Evolutionary conservation across 1,140 invertebrate genomes (phyloP), one percentile per base, ranked within the genome.

Genomic region (Gonatopus flavifemur): DNA sequence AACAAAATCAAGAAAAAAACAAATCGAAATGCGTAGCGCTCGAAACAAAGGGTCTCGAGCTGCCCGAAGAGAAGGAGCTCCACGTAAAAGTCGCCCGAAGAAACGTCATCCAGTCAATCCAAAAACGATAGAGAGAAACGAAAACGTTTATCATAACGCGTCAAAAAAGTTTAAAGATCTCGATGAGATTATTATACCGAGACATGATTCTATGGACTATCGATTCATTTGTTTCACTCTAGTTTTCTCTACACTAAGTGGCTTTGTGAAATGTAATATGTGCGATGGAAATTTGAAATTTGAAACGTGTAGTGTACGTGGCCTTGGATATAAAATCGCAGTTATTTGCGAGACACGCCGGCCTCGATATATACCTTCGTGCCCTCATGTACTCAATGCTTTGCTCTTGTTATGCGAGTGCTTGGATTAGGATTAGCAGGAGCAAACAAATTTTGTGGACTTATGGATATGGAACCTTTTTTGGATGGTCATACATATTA

Each of bases 211-310:
- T 49, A 59, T 38, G 44, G 16, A n/a, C 10, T 62, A 62, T 25
- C 39, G 53, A 10, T 53, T 62, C n/a, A 47, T 62, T 19, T 52
- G 57, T 22, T 62, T 59, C 32, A 9, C 59, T 19, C 46, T 50
- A 42, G 51, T 59, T 15, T 62, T 62, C 39, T 28, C 22, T 39
- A 36, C 40, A 7, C 9, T 58, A 19, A 5, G 51, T 3, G 43
- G 55, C 22, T 44, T 62, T 13, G 5, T 53, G n/a, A 53, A 55
- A 24, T 62, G 52, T 19, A 42, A 44, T 24, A 5, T 19, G 9
- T 62, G 55, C 31, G 52, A 55, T 20, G 13, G 32, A 38, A 28
- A 62, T 18, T 33, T 59, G 22, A 55, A 52, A n/a, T 62, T 62
- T 32, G 33, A 21, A 50, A n/a, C n/a, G n/a, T n/a, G n/a, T n/a